Evolutionary conservation across 2,888 invertebrate species (phyloP).

Genomic region (Acleris literana): DNA sequence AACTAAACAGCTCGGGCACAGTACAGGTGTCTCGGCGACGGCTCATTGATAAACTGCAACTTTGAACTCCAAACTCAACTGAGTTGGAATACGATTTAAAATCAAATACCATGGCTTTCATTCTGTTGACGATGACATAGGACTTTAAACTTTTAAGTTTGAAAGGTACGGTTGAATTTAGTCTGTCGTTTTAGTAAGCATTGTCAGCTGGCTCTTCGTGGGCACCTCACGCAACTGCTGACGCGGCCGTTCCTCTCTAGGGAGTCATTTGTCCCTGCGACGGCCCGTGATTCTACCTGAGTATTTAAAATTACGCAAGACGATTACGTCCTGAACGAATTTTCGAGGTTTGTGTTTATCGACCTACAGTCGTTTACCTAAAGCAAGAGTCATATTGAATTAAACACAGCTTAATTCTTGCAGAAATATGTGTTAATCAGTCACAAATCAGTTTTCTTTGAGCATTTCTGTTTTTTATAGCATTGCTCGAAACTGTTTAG

Average conservation of each 20-base stretch:
- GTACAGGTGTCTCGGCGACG: not conserved
- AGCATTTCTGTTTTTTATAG: too few species aligned
- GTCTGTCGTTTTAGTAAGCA: not conserved
- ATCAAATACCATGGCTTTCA: not conserved
- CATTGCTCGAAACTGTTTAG: too few species aligned
- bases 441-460: too few species aligned
- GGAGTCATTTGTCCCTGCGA: not conserved
- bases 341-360: not conserved
- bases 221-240: not conserved
- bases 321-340: not conserved
- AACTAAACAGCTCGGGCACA: not conserved
- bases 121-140: not conserved
- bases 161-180: not conserved
- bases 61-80: not conserved
- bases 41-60: not conserved
- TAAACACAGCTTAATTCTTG: too few species aligned
- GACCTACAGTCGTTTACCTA: too few species aligned
- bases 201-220: not conserved
- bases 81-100: not conserved
- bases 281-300: constrained; percentile 1
- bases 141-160: constrained; percentile 3
- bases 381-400: not conserved
- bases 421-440: too few species aligned
- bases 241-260: not conserved
- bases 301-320: not conserved